phyloP scores from a whole-genome alignment of 1,140 invertebrate genomes.

The Sarcophaga peregrina region DNA sequence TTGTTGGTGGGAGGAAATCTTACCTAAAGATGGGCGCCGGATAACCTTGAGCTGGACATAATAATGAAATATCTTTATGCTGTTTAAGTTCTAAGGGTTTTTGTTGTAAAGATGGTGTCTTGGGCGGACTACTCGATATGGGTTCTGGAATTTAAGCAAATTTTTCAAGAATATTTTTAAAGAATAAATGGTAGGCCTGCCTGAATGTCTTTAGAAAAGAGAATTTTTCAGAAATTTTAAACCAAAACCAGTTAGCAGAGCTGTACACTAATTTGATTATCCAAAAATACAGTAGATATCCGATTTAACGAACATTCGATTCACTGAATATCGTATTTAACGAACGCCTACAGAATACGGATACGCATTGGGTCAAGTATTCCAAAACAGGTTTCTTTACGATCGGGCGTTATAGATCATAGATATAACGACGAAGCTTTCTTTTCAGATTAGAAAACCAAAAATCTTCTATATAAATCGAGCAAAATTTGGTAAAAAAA shows the following conservation, averaged over 20 bases:
- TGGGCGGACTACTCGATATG: conserved; percentile 47
- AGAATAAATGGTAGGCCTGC: not conserved
- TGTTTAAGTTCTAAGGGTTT: conserved; percentile 66
- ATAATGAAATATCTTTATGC: conserved; percentile 69
- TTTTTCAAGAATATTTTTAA: not conserved
- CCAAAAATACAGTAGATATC: too few relatives aligned
- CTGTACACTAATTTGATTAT: not conserved
- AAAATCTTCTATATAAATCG: too few relatives aligned
- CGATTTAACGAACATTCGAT: too few relatives aligned
- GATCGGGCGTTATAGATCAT: too few relatives aligned
- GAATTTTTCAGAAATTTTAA: not conserved
- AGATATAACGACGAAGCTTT: too few relatives aligned
- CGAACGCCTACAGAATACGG: too few relatives aligned
- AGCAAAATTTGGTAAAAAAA: too few relatives aligned
- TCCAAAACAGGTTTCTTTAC: too few relatives aligned
- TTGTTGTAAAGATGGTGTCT: conserved; percentile 61
- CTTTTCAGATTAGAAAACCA: too few relatives aligned
- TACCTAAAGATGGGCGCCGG: conserved; percentile 48
- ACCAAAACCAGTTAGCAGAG: not conserved
- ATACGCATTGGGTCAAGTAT: too few relatives aligned
- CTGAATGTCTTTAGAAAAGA: too few relatives aligned
- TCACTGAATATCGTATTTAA: too few relatives aligned
- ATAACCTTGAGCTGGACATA: conserved; percentile 75
- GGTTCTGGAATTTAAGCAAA: conserved; percentile 44
- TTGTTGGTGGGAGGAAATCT: not conserved